Evolutionary conservation across 30 jellyfish, hydroid and myxozoan genomes (phyloP).

Genomic region (Hydractinia echinata): DNA sequence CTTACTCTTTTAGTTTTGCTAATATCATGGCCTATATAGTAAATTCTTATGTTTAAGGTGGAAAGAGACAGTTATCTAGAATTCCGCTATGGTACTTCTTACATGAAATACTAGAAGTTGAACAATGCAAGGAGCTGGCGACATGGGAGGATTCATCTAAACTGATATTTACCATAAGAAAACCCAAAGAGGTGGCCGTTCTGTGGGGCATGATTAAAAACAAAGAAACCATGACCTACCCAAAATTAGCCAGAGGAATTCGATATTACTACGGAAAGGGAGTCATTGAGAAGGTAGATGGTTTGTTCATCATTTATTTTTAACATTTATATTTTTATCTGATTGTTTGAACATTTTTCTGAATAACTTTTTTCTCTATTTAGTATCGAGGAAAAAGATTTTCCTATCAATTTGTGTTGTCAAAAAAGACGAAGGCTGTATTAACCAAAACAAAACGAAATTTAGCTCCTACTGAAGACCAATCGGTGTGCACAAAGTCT

Average conservation of each 20-base stretch:
- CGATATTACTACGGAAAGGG: constrained; percentile 39
- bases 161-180: constrained; percentile 18
- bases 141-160: constrained; percentile 10
- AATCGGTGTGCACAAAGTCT: not conserved
- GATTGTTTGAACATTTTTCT: not conserved
- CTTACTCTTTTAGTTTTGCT: no score
- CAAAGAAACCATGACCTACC: constrained; percentile 33
- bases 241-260: constrained; percentile 38
- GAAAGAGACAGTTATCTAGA: constrained; percentile 13
- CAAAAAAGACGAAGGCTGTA: constrained; percentile 17
- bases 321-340: not conserved
- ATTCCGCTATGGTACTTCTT: constrained; percentile 38
- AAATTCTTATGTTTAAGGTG: not conserved
- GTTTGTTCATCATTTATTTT: not conserved
- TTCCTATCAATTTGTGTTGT: not conserved
- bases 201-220: constrained; percentile 31
- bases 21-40: not conserved
- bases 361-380: not conserved
- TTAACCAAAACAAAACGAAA: not conserved
- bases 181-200: constrained; percentile 29
- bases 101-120: constrained; percentile 34
- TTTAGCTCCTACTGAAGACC: not conserved
- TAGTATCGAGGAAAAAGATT: constrained; percentile 17
- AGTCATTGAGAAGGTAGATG: constrained; percentile 40
- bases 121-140: constrained; percentile 18